Percentiles rank a stretch among this genome's conserved stretches.
phyloP scores from a whole-genome alignment of 1,140 invertebrate species.

The Papilio machaon region DNA sequence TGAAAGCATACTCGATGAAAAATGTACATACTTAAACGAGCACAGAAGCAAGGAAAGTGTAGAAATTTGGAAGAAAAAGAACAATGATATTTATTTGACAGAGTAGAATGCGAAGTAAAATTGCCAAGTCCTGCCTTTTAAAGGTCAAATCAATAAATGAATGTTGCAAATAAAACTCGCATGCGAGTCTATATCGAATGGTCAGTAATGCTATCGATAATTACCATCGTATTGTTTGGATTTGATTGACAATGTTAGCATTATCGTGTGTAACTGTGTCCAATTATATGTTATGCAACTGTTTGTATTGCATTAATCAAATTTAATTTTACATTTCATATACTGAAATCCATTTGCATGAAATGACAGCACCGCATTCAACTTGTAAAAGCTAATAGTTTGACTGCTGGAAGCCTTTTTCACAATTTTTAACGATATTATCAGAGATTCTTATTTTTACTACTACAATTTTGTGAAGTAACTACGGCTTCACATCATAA shows the following conservation, averaged over 20 bases:
- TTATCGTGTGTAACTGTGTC: conserved; percentile 10
- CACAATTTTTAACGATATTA: not conserved
- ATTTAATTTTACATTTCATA: not conserved
- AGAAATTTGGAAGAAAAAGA: no score
- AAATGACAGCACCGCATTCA: not conserved
- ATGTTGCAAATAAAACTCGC: conserved; percentile 23
- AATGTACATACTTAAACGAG: no score
- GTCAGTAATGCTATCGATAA: conserved; percentile 29
- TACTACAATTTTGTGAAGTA: not conserved
- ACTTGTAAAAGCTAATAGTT: not conserved
- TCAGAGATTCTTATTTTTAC: not conserved
- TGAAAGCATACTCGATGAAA: no score
- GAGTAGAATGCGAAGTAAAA: not conserved
- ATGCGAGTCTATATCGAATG: conserved; percentile 9
- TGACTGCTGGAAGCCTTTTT: not conserved
- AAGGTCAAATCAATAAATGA: not conserved
- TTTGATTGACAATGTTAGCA: conserved; percentile 23
- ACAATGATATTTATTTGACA: not conserved
- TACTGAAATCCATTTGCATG: no score
- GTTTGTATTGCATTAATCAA: not conserved
- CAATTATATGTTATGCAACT: conserved; percentile 28
- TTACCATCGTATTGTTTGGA: conserved; percentile 30
- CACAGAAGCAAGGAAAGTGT: no score
- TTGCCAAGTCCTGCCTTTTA: not conserved
- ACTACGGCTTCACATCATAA: not conserved